phyloP scores from a whole-genome alignment of 2,797 vertebrate genomes.

The Scyliorhinus canicula region DNA sequence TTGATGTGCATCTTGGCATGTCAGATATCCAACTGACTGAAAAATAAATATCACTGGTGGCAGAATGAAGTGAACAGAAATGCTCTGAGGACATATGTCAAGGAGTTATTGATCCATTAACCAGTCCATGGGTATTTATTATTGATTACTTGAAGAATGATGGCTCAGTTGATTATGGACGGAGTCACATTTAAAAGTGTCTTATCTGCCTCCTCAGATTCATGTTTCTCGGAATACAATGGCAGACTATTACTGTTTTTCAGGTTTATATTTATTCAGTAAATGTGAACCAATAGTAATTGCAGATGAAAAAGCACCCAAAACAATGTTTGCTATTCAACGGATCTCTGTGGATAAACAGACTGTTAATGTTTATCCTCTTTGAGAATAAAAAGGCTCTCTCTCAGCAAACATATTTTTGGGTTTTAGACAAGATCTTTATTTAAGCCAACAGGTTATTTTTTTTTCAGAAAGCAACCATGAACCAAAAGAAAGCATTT shows the following conservation, averaged over 20 bases:
- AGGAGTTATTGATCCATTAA: not conserved
- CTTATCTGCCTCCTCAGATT: not conserved
- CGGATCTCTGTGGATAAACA: not conserved
- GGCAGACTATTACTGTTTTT: not conserved
- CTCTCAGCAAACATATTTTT: not conserved
- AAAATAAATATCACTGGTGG: not conserved
- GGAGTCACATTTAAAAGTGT: not conserved
- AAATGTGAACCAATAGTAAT: not conserved
- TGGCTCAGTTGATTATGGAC: not conserved
- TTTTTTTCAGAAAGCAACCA: not conserved
- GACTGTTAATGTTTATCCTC: not conserved
- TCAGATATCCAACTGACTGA: not conserved
- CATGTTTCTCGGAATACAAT: not conserved
- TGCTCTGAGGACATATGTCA: not conserved
- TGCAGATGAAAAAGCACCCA: not conserved
- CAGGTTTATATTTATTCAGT: not conserved
- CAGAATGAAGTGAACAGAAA: conserved; percentile 10
- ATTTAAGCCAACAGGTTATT: not conserved
- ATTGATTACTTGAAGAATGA: conserved; percentile 7
- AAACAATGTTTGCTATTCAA: not conserved
- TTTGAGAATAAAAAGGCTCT: too few species aligned
- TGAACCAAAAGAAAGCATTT: not conserved
- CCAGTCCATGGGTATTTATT: not conserved
- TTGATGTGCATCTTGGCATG: too few species aligned
- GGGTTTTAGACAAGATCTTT: not conserved